Percentiles rank a stretch among this genome's conserved stretches.
Evolutionary conservation across 2,113 vertebrate species (phyloP).

Genomic region (Girardinichthys multiradiatus): DNA sequence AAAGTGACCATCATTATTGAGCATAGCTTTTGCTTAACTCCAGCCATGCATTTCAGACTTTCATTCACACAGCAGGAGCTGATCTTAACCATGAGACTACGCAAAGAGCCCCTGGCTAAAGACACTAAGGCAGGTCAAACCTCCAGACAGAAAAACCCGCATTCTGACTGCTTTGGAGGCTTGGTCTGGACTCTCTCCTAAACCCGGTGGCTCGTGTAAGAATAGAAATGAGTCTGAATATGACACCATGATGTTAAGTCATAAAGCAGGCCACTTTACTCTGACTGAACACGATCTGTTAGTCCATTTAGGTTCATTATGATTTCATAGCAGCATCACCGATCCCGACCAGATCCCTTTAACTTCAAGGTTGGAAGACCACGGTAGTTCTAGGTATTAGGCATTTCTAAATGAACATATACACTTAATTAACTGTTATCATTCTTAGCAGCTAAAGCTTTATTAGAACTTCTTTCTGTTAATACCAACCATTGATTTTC

Average conservation of each 20-base stretch:
- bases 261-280: constrained; percentile 3
- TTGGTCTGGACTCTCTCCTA: constrained; percentile 7
- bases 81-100: constrained; percentile 23
- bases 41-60: constrained; percentile 17
- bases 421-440: not conserved
- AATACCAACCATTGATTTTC: not conserved
- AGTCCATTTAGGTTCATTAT: constrained; percentile 18
- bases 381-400: too few species aligned
- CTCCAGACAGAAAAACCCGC: constrained; percentile 1
- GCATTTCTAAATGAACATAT: not conserved
- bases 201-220: constrained; percentile 2
- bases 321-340: constrained; percentile 7
- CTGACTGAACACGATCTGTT: constrained; percentile 5
- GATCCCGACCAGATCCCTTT: not conserved
- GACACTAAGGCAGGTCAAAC: constrained; percentile 11
- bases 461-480: not conserved
- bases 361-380: not conserved
- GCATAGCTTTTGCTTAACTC: constrained; percentile 17
- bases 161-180: constrained; percentile 15
- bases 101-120: constrained; percentile 22
- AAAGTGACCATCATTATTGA: constrained; percentile 15
- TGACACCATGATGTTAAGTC: constrained; percentile 5
- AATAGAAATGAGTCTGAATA: not conserved
- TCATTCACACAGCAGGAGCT: not conserved
- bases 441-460: not conserved